Percentiles rank a stretch among this genome's conserved stretches.
phyloP scores from a whole-genome alignment of 2,888 invertebrate species.

The Drosophila mimica region DNA sequence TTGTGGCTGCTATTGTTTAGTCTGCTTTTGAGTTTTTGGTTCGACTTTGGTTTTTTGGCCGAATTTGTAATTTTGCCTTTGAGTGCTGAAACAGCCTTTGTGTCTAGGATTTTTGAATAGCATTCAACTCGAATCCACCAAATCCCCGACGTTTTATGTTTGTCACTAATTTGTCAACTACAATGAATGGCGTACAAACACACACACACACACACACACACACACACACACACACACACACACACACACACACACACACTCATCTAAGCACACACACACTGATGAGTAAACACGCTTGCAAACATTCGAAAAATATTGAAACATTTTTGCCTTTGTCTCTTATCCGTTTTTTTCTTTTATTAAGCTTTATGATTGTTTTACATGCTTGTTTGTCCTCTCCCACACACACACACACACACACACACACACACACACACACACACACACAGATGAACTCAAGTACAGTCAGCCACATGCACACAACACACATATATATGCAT shows the following conservation, averaged over 20 bases:
- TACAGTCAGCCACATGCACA: conserved; percentile 7
- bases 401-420: conserved; percentile 16
- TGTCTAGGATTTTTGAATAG: conserved; percentile 58
- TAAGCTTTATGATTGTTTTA: conserved; percentile 66
- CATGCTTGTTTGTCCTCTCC: conserved; percentile 57
- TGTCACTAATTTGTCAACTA: conserved; percentile 53
- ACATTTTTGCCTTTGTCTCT: conserved; percentile 50
- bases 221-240: conserved; percentile 8
- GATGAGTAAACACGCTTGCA: conserved; percentile 34
- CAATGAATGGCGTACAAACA: conserved; percentile 22
- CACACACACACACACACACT: conserved; percentile 13
- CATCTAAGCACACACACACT: conserved; percentile 10
- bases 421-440: conserved; percentile 6
- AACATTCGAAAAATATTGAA: conserved; percentile 63
- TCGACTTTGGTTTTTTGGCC: conserved; percentile 42
- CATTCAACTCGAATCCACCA: conserved; percentile 38
- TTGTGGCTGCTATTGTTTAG: conserved; percentile 27
- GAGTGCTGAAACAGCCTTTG: conserved; percentile 63
- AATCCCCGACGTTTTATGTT: conserved; percentile 44
- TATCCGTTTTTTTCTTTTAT: conserved; percentile 35
- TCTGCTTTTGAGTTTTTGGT: conserved; percentile 49
- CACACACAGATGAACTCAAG: conserved; percentile 15
- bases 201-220: conserved; percentile 12
- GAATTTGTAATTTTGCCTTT: conserved; percentile 66
- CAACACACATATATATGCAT: conserved; percentile 36